A percentile compares a stretch with the other conserved stretches of the same genome.
Evolutionary conservation across 2,888 invertebrate genomes (phyloP).

Genomic region (Netelia virgata): DNA sequence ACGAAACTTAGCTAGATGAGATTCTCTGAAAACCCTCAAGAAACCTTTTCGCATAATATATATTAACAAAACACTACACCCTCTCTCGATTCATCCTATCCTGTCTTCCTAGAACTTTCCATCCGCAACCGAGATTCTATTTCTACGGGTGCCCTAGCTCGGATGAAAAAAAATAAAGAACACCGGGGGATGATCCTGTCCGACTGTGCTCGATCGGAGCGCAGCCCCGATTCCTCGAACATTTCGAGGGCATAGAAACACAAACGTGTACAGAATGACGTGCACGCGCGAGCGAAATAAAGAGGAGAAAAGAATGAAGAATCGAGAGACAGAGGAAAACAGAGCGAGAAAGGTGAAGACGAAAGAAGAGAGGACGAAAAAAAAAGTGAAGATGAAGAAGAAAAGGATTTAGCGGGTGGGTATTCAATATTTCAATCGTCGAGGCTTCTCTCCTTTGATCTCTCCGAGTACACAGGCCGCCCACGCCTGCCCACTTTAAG

Average conservation of each 20-base stretch:
- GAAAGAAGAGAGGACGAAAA: constrained; percentile 41
- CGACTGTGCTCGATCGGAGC: neutral
- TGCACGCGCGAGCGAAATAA: constrained; percentile 29
- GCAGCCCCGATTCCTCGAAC: neutral
- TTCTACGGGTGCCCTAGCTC: neutral
- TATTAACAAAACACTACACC: neutral
- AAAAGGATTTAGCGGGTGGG: constrained; percentile 73
- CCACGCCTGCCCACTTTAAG: constrained; percentile 77
- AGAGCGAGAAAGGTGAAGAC: constrained; percentile 33
- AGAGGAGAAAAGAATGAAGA: constrained; percentile 36
- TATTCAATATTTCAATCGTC: constrained; percentile 79
- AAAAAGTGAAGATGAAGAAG: constrained; percentile 54
- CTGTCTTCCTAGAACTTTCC: constrained; percentile 16
- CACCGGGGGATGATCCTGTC: constrained; percentile 12
- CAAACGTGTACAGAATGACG: constrained; percentile 27
- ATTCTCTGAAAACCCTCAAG: no score
- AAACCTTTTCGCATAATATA: no score
- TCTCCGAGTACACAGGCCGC: constrained; percentile 78
- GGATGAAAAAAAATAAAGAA: neutral
- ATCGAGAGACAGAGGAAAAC: constrained; percentile 49
- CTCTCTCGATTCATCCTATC: neutral
- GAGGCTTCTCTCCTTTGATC: constrained; percentile 77
- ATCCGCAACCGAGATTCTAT: neutral
- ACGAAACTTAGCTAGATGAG: no score
- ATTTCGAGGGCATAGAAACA: neutral